Evolutionary conservation across 2,888 invertebrate species (phyloP).

Genomic region (Microplitis deprimator): DNA sequence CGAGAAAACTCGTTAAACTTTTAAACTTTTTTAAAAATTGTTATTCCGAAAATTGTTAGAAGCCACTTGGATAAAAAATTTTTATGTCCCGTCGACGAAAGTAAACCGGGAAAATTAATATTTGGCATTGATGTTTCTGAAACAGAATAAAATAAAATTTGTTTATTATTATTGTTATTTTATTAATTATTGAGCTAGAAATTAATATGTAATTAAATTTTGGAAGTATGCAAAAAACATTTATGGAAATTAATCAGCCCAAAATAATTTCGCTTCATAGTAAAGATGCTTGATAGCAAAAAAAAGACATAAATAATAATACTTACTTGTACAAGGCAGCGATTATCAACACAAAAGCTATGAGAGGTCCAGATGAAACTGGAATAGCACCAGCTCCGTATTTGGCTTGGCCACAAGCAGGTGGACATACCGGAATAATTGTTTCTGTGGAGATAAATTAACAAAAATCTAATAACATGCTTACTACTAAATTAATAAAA

Average conservation of each 20-base stretch:
- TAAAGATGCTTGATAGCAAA: background rate
- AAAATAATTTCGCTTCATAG: background rate
- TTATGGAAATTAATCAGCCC: background rate
- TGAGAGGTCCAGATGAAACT: constrained; percentile 69
- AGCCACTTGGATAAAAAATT: constrained; percentile 60
- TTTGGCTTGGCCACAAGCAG: constrained; percentile 85
- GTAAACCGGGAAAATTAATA: constrained; percentile 80
- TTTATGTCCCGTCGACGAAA: constrained; percentile 71
- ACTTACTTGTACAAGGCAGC: constrained; percentile 71
- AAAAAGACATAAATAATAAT: constrained; percentile 12
- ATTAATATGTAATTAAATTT: constrained; percentile 12
- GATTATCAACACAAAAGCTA: constrained; percentile 73
- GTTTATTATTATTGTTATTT: background rate
- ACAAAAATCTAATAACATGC: constrained; percentile 66
- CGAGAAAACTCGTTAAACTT: constrained; percentile 5
- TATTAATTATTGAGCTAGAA: background rate
- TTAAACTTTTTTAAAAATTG: constrained; percentile 8
- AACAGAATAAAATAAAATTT: constrained; percentile 50
- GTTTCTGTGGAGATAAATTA: constrained; percentile 79
- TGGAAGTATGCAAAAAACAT: background rate
- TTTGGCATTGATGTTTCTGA: constrained; percentile 81
- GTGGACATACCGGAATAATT: constrained; percentile 92
- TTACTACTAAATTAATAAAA: constrained; percentile 51
- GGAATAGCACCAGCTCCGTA: constrained; percentile 76
- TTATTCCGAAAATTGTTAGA: constrained; percentile 53